Base-by-base conservation (phyloP, 1,140 invertebrate genomes). In the Limonius californicus region DNA sequence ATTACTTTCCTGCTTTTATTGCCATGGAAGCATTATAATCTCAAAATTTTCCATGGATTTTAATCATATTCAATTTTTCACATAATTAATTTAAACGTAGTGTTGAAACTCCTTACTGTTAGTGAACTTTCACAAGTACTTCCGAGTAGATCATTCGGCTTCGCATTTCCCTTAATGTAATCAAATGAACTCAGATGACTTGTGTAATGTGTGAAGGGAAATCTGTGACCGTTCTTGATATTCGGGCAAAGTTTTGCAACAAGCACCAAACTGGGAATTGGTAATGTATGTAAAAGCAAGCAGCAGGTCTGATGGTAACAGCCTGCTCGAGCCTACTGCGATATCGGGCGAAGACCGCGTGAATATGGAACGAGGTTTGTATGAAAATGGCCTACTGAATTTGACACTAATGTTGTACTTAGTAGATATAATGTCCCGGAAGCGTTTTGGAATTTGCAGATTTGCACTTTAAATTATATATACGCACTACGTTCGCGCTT, bases 221-320 rank as follows among this genome's bases (percentile, higher is more conserved):
- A 45, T 45, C 42, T 50, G 45, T 11, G 45, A 50, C 45, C 16
- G 45, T 50, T 50, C 16, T 50, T 50, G 16, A 18, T 50, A 50
- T 50, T 50, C 16, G 16, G 20, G 14, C 2, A 19, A 50, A 21
- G 45, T 50, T 50, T 50, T 50, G 45, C 20, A 50, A 18, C 45
- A 50, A 50, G 45, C 16, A 50, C 14, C 45, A 50, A 50, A 50
- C 45, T 50, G 45, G 45, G 45, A 50, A 50, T 50, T 50, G 14
- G n/a, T 50, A 50, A 50, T 50, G 16, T 50, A 50, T 50, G 45
- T 50, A 50, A 16, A 50, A 50, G 45, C 45, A 50, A 50, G 45
- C 45, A 50, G 45, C 20, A 50, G 45, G 45, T 50, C 45, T 50
- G 45, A 50, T 50, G 45, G 14, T 19, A 50, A 50, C 45, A 19